Evolutionary conservation across 2,888 invertebrate species (phyloP).

Genomic region (Oxystoma pomonae): DNA sequence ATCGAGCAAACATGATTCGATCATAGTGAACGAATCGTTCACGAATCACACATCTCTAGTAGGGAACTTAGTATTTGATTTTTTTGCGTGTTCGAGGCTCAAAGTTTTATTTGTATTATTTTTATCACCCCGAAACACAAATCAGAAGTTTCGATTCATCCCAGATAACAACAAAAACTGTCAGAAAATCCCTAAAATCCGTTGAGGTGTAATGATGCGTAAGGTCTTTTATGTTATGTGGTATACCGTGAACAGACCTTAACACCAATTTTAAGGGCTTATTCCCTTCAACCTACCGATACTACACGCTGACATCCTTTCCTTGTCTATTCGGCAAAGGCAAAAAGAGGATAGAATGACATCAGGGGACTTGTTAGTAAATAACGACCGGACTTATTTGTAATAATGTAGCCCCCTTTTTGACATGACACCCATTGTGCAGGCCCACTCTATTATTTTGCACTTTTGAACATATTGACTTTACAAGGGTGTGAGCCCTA

Average conservation of each 20-base stretch:
- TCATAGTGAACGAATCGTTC: too few species aligned
- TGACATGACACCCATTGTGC: slow-evolving; percentile 46
- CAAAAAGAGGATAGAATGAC: background rate
- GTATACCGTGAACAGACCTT: slow-evolving; percentile 28
- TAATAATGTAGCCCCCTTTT: slow-evolving; percentile 19
- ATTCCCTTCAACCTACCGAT: too few species aligned
- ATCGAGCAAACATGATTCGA: too few species aligned
- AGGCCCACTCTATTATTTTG: slow-evolving; percentile 46
- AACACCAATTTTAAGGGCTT: background rate
- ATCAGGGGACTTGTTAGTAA: background rate
- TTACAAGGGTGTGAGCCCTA: slow-evolving; percentile 37
- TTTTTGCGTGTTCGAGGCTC: too few species aligned
- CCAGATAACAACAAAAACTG: slow-evolving; percentile 6
- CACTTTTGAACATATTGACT: slow-evolving; percentile 46
- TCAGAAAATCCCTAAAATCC: slow-evolving; percentile 14
- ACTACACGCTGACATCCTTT: background rate
- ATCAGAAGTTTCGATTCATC: slow-evolving; percentile 8
- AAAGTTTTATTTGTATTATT: too few species aligned
- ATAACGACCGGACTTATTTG: background rate
- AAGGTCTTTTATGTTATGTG: slow-evolving; percentile 16
- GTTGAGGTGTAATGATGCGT: slow-evolving; percentile 14
- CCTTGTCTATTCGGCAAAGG: background rate
- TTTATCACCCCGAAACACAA: background rate
- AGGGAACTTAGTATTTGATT: too few species aligned
- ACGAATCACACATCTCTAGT: too few species aligned